Evolutionary conservation across 1,140 invertebrate species (phyloP).

Genomic region (Gryon sp.): DNA sequence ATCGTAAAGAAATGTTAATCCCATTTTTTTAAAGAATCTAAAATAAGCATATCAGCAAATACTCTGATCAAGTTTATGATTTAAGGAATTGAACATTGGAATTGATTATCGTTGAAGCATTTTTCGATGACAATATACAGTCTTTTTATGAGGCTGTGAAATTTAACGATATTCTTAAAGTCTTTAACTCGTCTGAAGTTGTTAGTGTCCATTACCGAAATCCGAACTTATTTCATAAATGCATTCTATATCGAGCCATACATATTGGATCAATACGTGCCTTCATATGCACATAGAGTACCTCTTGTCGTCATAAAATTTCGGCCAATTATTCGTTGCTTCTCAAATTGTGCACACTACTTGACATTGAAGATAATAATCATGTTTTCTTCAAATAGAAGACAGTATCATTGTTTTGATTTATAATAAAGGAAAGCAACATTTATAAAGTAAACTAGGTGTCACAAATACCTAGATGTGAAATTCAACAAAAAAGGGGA

Average conservation of each 20-base stretch:
- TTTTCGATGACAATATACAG: neutral
- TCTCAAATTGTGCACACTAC: slow-evolving; percentile 26
- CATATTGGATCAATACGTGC: slow-evolving; percentile 44
- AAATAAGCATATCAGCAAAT: too few relatives aligned
- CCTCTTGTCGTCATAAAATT: slow-evolving; percentile 42
- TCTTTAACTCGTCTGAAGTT: too few relatives aligned
- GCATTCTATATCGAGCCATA: slow-evolving; percentile 16
- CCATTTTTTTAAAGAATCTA: slow-evolving; percentile 14
- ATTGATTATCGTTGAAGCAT: slow-evolving; percentile 10
- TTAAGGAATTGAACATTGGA: too few relatives aligned
- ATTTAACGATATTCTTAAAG: too few relatives aligned
- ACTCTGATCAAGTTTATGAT: too few relatives aligned
- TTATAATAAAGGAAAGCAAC: too few relatives aligned
- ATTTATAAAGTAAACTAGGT: too few relatives aligned
- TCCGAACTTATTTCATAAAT: slow-evolving; percentile 41
- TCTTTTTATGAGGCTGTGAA: slow-evolving; percentile 4
- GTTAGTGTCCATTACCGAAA: slow-evolving; percentile 16
- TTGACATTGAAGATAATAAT: slow-evolving; percentile 24
- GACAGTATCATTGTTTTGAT: neutral
- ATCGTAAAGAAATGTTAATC: slow-evolving; percentile 20
- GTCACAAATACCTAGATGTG: too few relatives aligned
- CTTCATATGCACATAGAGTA: slow-evolving; percentile 11
- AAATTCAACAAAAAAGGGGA: too few relatives aligned
- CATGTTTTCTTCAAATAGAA: neutral
- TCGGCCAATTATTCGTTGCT: slow-evolving; percentile 39